phyloP scores from a whole-genome alignment of 2,797 vertebrate genomes.

The Microctenopoma steveboyesi region DNA sequence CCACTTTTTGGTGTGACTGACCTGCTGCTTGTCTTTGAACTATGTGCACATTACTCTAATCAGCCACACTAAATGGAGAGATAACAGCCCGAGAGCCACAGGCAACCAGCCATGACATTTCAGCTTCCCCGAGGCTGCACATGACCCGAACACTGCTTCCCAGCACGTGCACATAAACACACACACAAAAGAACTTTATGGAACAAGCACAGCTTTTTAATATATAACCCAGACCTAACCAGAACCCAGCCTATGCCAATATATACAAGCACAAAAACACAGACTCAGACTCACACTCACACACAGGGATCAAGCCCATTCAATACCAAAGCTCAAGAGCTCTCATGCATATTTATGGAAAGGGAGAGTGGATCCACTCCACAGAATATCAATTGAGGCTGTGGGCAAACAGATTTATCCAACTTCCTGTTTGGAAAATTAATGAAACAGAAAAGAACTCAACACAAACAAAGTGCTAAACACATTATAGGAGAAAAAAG shows the following conservation, averaged over 20 bases:
- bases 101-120: slow-evolving; percentile 71
- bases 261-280: slow-evolving; percentile 27
- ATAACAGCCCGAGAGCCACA: slow-evolving; percentile 49
- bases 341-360: slow-evolving; percentile 75
- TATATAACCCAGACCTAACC: slow-evolving; percentile 7
- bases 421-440: slow-evolving; percentile 42
- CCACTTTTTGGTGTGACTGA: slow-evolving; percentile 5
- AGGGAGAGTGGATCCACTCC: slow-evolving; percentile 49
- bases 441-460: slow-evolving; percentile 39
- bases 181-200: slow-evolving; percentile 17
- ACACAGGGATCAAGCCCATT: slow-evolving; percentile 46
- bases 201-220: slow-evolving; percentile 12
- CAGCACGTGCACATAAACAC: slow-evolving; percentile 11
- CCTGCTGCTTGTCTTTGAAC: slow-evolving; percentile 27
- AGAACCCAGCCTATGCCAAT: slow-evolving; percentile 21
- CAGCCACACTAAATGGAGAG: slow-evolving; percentile 63
- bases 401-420: slow-evolving; percentile 41
- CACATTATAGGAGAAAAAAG: slow-evolving; percentile 2
- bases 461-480: slow-evolving; percentile 12
- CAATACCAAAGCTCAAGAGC: slow-evolving; percentile 56
- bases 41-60: slow-evolving; percentile 44
- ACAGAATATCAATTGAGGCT: slow-evolving; percentile 70
- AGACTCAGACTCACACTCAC: slow-evolving; percentile 17
- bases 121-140: slow-evolving; percentile 63
- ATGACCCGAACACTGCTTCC: slow-evolving; percentile 46